Evolutionary conservation across 1,140 invertebrate species (phyloP), one percentile per base, ranked within the genome.

Genomic region (Diprion similis): DNA sequence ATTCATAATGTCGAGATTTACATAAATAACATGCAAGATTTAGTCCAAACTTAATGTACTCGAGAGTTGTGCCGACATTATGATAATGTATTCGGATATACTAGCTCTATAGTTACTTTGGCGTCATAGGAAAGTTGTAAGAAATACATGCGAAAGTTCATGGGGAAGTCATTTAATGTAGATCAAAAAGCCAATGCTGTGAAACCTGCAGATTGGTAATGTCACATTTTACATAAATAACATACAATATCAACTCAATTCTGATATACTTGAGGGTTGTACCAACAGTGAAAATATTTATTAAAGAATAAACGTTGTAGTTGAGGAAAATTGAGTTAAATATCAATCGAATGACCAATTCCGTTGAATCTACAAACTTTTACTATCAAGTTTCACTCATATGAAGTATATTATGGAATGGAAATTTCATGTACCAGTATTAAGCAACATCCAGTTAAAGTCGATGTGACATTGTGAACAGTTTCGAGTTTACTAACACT

Each of bases 191-290:
- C 8, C n/a, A 8, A 13, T 59, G 1, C 51, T n/a, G 51, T 59
- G 1, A 59, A 59, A 2, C 51, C n/a, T 59, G 8, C 51, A 59
- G n/a, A 13, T 59, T 59, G 11, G 51, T 59, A 7, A 59, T 59
- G 51, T 59, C 51, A 59, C 3, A 59, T 59, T 59, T 59, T n/a
- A 59, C 51, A 59, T 13, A 59, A 59, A 59, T 59, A 59, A 59
- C 2, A n/a, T 59, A 8, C n/a, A 11, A 59, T 13, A 59, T 59
- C n/a, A 13, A 59, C 51, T 59, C 51, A n/a, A 59, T 4, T 59
- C 2, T n/a, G 8, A 59, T n/a, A 59, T 59, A 59, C 2, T n/a
- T 8, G n/a, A n/a, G 4, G 51, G 8, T 59, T 59, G 51, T 59
- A 13, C n/a, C 51, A 59, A 59, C 51, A 59, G 11, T 59, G n/a